A percentile compares a stretch with the other conserved stretches of the same genome.
Evolutionary conservation across 2,888 invertebrate genomes (phyloP).

Genomic region (Cephus nigrinus): DNA sequence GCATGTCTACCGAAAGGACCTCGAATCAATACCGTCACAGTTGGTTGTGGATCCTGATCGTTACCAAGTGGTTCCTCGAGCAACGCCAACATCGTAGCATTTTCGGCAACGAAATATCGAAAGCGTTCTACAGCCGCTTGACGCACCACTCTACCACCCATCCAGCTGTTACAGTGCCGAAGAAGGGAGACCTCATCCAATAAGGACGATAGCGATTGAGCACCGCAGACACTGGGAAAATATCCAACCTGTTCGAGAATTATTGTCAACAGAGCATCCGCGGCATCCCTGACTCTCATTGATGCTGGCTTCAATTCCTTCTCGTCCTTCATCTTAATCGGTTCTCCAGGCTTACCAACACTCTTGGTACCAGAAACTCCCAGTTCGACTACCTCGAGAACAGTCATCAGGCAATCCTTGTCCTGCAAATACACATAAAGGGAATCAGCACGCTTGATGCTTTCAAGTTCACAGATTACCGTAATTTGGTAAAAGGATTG

Average conservation of each 20-base stretch:
- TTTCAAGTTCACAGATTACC: neutral
- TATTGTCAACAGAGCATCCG: conserved; percentile 90
- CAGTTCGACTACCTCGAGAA: conserved; percentile 96
- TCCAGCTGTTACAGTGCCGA: conserved; percentile 78
- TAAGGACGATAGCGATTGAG: conserved; percentile 86
- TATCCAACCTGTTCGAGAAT: conserved; percentile 92
- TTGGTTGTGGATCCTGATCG: conserved; percentile 93
- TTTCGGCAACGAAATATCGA: conserved; percentile 92
- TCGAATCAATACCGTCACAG: conserved; percentile 87
- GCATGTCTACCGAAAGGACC: conserved; percentile 95
- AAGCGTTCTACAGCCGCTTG: conserved; percentile 77
- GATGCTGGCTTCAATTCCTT: conserved; percentile 97
- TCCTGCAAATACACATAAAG: conserved; percentile 71
- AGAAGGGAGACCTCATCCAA: conserved; percentile 88
- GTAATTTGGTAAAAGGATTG: neutral
- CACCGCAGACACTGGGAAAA: conserved; percentile 86
- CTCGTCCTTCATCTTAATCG: conserved; percentile 92
- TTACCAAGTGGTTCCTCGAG: conserved; percentile 94
- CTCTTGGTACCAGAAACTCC: conserved; percentile 97
- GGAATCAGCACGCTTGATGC: neutral
- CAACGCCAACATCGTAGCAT: conserved; percentile 87
- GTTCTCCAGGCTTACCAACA: conserved; percentile 86
- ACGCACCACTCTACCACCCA: conserved; percentile 67
- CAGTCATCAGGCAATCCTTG: conserved; percentile 90
- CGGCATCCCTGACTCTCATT: conserved; percentile 97